Conservation (phyloP, 1,140 invertebrate species). For the Euura saliciscinereae region DNA sequence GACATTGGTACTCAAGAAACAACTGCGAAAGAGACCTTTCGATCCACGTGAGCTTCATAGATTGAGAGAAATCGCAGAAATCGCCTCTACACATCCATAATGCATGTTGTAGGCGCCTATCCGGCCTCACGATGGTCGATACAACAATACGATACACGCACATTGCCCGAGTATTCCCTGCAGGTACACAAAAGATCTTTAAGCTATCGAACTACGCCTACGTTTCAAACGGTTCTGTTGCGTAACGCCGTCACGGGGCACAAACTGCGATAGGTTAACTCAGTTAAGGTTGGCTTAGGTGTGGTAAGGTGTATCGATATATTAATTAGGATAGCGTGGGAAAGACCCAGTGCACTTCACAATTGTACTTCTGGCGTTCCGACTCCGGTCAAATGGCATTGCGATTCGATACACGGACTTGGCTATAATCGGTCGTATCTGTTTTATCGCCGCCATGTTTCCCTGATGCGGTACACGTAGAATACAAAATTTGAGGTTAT, state of each 20-base stretch:
- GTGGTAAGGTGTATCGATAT: slow-evolving; percentile 7
- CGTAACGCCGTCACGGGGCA: not conserved
- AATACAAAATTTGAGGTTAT: no score
- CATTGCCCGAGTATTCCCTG: not conserved
- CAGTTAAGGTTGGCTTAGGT: not conserved
- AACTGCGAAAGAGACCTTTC: not conserved
- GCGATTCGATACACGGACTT: no score
- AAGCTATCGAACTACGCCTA: not conserved
- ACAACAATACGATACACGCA: no score
- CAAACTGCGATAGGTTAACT: not conserved
- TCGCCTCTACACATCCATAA: not conserved
- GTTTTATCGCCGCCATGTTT: no score
- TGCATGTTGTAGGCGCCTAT: not conserved
- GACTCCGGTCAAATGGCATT: no score
- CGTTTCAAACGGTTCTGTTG: not conserved
- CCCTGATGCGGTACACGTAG: no score
- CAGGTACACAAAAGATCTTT: not conserved
- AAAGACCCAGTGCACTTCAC: slow-evolving; percentile 1
- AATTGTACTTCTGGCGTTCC: not conserved
- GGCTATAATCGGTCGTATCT: no score
- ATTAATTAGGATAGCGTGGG: not conserved
- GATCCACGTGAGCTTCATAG: not conserved
- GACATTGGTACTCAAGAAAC: not conserved
- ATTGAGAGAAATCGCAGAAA: slow-evolving; percentile 7
- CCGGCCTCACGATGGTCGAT: not conserved